Conservation (phyloP, 2,888 invertebrate genomes). For the Heterodera filipjevi region DNA sequence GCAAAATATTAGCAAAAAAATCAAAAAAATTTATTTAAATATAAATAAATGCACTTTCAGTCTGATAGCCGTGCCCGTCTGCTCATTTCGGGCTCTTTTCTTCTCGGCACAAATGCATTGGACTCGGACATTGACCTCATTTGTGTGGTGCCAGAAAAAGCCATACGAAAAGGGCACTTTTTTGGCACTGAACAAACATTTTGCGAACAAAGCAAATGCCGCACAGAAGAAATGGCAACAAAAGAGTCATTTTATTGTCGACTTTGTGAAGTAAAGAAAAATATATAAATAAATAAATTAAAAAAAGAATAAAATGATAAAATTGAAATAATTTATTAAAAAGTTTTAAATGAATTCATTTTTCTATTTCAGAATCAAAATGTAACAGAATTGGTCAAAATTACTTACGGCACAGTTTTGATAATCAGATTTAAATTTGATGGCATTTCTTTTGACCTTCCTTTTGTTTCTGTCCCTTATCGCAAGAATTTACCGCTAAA, state of each 20-base stretch:
- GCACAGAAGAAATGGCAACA: background rate
- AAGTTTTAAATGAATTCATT: background rate
- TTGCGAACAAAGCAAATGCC: background rate
- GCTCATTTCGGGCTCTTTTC: background rate
- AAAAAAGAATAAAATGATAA: background rate
- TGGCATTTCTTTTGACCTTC: background rate
- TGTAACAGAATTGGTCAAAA: background rate
- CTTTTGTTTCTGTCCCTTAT: background rate
- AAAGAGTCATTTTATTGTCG: background rate
- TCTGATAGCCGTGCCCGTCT: background rate
- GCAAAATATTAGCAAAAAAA: too few relatives aligned
- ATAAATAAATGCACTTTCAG: too few relatives aligned
- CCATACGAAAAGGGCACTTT: background rate
- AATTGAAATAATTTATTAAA: background rate
- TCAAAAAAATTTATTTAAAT: too few relatives aligned
- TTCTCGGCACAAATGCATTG: background rate
- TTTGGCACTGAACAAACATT: background rate
- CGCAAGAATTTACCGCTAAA: background rate
- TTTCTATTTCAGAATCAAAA: background rate
- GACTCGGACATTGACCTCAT: conserved; percentile 22
- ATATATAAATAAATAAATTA: background rate
- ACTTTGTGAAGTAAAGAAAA: background rate
- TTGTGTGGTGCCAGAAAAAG: background rate
- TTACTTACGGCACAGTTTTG: background rate
- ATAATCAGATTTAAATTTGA: background rate